Evolutionary conservation across 1,140 invertebrate genomes (phyloP), one percentile per base, ranked within the genome.

Genomic region (Berghia stephanieae): DNA sequence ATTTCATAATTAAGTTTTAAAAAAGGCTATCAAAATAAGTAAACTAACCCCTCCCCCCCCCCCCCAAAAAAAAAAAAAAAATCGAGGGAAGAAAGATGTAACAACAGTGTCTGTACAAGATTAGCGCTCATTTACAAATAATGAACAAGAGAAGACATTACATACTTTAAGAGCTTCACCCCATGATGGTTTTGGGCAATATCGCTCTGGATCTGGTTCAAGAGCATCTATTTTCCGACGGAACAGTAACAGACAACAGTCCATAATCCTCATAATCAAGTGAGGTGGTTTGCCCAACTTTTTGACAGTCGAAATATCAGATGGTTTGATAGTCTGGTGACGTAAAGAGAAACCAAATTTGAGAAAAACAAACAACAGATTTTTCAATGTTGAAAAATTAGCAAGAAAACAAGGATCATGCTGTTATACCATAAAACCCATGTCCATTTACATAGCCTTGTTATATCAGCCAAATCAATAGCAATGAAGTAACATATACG

Each of bases 191-290:
- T 97, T 97, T 0, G 96, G 94, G 89, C 95, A 97, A 3, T 40
- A 75, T 5, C 93, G 93, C 24, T 94, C 92, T 10, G 93, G 93
- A 87, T 99, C 96, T 10, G 93, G 91, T 84, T 94, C 91, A 2
- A 95, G 92, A 0, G 94, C 91, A 88, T 96, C 94, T 44, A 96
- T 89, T 90, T 93, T 95, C 79, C 95, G 92, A 90, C 97, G 95
- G 85, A 98, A 98, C 2, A 99, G 89, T 77, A 99, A 95, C 57
- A 98, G 88, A 0, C 98, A 96, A 86, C 95, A 97, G 84, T 98
- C 97, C 97, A 99, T 98, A 78, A 99, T 98, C 81, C 96, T 92
- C 96, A 98, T 98, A 82, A 98, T 98, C 0, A 99, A 90, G 90
- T 98, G 96, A 6, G 97, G 97, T 2, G 97, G 97, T 82, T 96